Evolutionary conservation across 2,888 invertebrate genomes (phyloP).

Genomic region (Gisinianus flammeolus): DNA sequence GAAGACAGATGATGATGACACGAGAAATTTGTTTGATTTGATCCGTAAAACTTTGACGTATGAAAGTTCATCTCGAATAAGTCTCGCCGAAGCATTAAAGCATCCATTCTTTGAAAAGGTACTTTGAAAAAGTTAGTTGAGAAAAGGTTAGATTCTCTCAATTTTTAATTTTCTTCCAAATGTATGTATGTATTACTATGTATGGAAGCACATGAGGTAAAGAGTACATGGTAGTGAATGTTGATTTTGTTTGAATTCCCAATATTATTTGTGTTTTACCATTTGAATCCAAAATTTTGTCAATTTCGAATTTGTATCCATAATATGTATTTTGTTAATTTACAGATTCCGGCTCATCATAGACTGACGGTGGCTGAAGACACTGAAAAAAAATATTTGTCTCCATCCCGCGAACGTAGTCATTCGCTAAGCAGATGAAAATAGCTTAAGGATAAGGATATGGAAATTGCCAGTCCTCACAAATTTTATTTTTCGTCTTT

Average conservation of each 20-base stretch:
- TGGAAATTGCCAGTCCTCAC: neutral
- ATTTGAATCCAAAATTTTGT: no score
- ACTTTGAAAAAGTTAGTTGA: no score
- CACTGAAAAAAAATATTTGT: conserved; percentile 64
- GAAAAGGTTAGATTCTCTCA: no score
- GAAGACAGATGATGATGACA: conserved; percentile 76
- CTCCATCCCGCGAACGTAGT: conserved; percentile 70
- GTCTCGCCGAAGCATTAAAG: conserved; percentile 82
- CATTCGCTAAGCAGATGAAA: conserved; percentile 76
- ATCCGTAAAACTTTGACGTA: conserved; percentile 96
- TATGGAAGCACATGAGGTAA: no score
- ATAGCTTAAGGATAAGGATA: neutral
- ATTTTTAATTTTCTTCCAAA: no score
- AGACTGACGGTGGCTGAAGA: conserved; percentile 64
- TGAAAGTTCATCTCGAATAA: conserved; percentile 69
- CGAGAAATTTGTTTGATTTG: conserved; percentile 91
- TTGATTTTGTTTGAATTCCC: no score
- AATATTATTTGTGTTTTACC: no score
- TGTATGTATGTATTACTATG: no score
- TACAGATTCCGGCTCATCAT: conserved; percentile 73
- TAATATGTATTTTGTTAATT: neutral
- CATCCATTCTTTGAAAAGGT: conserved; percentile 89
- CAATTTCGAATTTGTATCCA: no score
- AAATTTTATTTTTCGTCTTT: neutral
- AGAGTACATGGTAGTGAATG: no score